Evolutionary conservation across 2,113 vertebrate species (phyloP).

Genomic region (Cavia porcellus): DNA sequence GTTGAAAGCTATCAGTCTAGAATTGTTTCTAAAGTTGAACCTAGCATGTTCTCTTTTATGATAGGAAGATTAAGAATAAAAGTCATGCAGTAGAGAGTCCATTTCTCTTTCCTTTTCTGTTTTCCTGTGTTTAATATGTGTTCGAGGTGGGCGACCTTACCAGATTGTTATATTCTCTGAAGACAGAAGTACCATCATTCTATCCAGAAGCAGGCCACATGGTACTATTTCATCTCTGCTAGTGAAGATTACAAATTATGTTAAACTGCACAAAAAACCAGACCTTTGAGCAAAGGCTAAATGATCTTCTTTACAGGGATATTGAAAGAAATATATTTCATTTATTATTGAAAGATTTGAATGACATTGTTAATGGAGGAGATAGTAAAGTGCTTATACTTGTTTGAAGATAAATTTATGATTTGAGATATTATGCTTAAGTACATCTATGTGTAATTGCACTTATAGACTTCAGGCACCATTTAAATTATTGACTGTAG

Average conservation of each 20-base stretch:
- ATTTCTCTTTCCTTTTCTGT: neutral
- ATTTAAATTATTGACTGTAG: slow-evolving; percentile 3
- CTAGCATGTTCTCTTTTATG: slow-evolving; percentile 55
- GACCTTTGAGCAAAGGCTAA: slow-evolving; percentile 48
- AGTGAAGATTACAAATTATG: slow-evolving; percentile 34
- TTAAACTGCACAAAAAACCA: slow-evolving; percentile 32
- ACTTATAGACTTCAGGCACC: neutral
- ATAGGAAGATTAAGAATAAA: neutral
- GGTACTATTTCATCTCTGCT: neutral
- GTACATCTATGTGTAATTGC: slow-evolving; percentile 21
- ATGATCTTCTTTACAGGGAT: neutral
- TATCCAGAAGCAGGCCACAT: neutral
- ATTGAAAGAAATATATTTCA: slow-evolving; percentile 53
- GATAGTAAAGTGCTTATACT: neutral
- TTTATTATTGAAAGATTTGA: slow-evolving; percentile 53
- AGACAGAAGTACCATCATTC: neutral
- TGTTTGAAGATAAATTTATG: slow-evolving; percentile 40
- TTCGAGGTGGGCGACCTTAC: neutral
- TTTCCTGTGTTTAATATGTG: neutral
- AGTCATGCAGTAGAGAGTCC: neutral
- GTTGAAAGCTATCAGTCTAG: neutral
- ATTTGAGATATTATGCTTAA: slow-evolving; percentile 48
- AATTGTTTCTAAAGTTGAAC: slow-evolving; percentile 36
- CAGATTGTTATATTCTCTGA: neutral
- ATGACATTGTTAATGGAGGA: slow-evolving; percentile 30